Evolutionary conservation across 2,113 vertebrate genomes (phyloP).

Genomic region (Proterorhinus semilunaris): DNA sequence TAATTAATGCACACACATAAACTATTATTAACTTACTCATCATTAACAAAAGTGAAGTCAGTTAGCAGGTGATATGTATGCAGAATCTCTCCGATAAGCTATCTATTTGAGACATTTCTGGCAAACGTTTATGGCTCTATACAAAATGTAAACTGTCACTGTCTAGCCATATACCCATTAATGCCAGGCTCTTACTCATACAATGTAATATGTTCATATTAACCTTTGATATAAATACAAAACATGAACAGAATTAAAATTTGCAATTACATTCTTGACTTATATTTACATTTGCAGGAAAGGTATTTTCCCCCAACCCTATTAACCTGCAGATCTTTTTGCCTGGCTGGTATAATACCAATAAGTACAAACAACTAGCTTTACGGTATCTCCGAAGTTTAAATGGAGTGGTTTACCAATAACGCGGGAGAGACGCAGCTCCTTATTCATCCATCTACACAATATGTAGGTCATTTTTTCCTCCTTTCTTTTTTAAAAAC

Average conservation of each 20-base stretch:
- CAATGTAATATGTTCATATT: no score
- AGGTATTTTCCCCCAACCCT: no score
- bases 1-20: background rate
- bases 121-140: conserved; percentile 83
- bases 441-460: conserved; percentile 88
- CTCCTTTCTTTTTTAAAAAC: no score
- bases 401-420: conserved; percentile 76
- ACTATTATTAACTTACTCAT: conserved; percentile 48
- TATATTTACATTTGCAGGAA: no score
- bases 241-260: no score
- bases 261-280: no score
- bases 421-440: conserved; percentile 81
- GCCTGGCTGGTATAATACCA: no score
- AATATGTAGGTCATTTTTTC: conserved; percentile 83
- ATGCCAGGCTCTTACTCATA: no score
- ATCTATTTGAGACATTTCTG: conserved; percentile 88
- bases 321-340: no score
- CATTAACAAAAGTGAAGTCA: conserved; percentile 86
- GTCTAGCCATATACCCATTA: no score
- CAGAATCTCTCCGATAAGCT: conserved; percentile 90
- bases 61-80: conserved; percentile 87
- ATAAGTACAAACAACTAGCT: no score
- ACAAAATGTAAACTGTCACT: conserved; percentile 4
- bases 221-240: background rate
- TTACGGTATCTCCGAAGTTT: no score